Evolutionary conservation across 1,140 invertebrate species (phyloP), one percentile per base, ranked within the genome.

Genomic region (Lerema accius): DNA sequence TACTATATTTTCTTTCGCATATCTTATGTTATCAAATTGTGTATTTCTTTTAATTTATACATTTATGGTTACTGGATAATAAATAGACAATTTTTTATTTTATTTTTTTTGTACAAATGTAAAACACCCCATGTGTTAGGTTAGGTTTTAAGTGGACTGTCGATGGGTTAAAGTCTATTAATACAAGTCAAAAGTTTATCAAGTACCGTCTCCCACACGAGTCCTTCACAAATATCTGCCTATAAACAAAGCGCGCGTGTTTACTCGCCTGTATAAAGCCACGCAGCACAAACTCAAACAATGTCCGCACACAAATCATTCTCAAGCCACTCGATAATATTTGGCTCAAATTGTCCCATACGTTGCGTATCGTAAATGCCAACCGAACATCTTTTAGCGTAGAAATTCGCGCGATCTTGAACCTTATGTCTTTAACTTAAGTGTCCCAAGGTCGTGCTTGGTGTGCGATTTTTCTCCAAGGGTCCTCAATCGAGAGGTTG

Each of bases 401-500:
- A n/a, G 6, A 0, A 28, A 4, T 23, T 28, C 7, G n/a, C 1
- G 11, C 39, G 4, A 42, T 43, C 15, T 6, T 43, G 11, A 26
- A 32, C 39, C 26, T 15, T 56, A 56, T 15, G 14, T 10, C 39
- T 16, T 1, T 28, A 13, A 15, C 14, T 43, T 42, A 56, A 42
- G 19, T 17, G 11, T 11, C 11, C 9, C 0, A 53, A 0, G 11
- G 11, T 43, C 13, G 32, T 17, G 17, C 9, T 0, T 45, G 17
- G 42, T 45, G 10, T 45, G 42, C 17, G 14, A 40, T 53, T 59
- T 60, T 51, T 53, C 28, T 53, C 13, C 16, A 51, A 61, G 63
- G 63, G 46, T 58, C 42, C 28, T 56, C 49, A 48, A 58, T 42
- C 63, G 40, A 53, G 58, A 46, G 46, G 35, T 39, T 69, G 63